phyloP scores from a whole-genome alignment of 2,888 invertebrate species.

The Andrena dorsata region DNA sequence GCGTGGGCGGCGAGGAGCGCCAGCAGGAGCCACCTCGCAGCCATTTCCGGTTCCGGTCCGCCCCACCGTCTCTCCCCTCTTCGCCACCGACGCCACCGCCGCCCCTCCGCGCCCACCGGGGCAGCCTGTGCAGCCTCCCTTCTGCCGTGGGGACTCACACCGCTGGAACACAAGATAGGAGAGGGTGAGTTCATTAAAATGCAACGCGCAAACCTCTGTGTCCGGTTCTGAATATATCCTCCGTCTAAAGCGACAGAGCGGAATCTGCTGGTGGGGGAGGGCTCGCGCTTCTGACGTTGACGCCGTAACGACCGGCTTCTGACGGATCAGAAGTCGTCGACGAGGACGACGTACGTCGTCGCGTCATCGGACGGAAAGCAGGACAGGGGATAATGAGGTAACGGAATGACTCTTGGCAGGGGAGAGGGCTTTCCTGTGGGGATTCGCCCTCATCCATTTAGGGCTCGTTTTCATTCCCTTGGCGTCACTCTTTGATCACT shows the following conservation, averaged over 20 bases:
- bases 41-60: conserved; percentile 81
- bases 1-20: conserved; percentile 78
- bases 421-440: not conserved
- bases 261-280: too few relatives aligned
- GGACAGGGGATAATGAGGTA: conserved; percentile 32
- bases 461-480: conserved; percentile 10
- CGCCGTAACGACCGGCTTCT: conserved; percentile 33
- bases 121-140: conserved; percentile 52
- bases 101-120: conserved; percentile 49
- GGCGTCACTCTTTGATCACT: conserved; percentile 1
- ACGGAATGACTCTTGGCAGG: not conserved
- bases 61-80: conserved; percentile 66
- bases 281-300: conserved; percentile 13
- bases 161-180: conserved; percentile 74
- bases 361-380: conserved; percentile 17
- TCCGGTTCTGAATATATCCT: conserved; percentile 57
- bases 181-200: conserved; percentile 77
- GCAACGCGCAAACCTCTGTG: conserved; percentile 69
- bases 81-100: conserved; percentile 64
- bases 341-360: not conserved
- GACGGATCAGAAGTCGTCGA: conserved; percentile 43
- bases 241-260: conserved; percentile 15
- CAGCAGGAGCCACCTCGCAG: conserved; percentile 81
- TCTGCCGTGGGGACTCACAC: conserved; percentile 65
- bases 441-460: not conserved